Conservation (phyloP, 2,797 vertebrate species). For the Sitta carolinensis region DNA sequence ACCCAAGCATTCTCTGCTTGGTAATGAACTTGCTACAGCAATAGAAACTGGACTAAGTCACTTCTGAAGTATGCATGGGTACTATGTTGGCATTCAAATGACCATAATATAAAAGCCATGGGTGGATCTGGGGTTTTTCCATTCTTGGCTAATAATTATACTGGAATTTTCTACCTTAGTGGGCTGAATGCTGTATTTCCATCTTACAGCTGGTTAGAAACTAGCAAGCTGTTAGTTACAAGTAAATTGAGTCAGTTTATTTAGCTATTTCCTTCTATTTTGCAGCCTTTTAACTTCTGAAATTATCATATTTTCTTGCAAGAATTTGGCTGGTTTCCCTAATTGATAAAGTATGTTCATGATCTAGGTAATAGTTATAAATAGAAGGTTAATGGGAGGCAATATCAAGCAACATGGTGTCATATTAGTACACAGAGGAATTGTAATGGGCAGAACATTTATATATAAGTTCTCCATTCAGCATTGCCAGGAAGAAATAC, state of each 20-base stretch:
- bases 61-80: neutral
- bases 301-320: neutral
- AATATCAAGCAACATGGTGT: neutral
- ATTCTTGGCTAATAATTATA: neutral
- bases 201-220: neutral
- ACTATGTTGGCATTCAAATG: neutral
- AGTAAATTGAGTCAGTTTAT: neutral
- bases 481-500: neutral
- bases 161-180: neutral
- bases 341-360: neutral
- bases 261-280: neutral
- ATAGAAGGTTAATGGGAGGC: neutral
- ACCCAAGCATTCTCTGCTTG: neutral
- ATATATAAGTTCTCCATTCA: neutral
- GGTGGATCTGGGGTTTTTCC: neutral
- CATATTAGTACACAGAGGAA: neutral
- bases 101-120: neutral
- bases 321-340: neutral
- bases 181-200: neutral
- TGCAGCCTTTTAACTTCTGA: neutral
- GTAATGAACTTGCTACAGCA: neutral
- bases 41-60: neutral
- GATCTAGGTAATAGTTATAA: neutral
- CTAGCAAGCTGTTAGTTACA: neutral
- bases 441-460: accelerated